phyloP scores from a whole-genome alignment of 2,797 vertebrate genomes.

The Diceros bicornis region DNA sequence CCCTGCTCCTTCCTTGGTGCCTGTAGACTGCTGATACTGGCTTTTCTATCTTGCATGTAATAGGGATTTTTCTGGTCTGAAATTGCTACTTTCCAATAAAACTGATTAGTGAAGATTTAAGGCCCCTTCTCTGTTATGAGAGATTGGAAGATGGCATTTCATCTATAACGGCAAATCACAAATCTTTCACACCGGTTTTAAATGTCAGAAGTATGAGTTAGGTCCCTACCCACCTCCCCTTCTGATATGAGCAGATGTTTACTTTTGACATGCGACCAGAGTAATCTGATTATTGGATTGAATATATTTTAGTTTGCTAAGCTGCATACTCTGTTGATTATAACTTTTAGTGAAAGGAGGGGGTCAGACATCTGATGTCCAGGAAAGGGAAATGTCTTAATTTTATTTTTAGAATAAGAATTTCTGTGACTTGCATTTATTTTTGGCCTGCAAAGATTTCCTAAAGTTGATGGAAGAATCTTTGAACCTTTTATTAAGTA shows the following conservation, averaged over 20 bases:
- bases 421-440: slow-evolving; percentile 57
- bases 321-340: slow-evolving; percentile 49
- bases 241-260: slow-evolving; percentile 56
- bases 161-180: slow-evolving; percentile 61
- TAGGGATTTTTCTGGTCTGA: slow-evolving; percentile 61
- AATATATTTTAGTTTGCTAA: slow-evolving; percentile 69
- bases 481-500: slow-evolving; percentile 2
- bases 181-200: slow-evolving; percentile 62
- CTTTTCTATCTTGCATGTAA: background rate
- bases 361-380: slow-evolving; percentile 48
- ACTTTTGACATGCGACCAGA: slow-evolving; percentile 55
- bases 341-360: background rate
- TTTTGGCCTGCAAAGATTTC: slow-evolving; percentile 60
- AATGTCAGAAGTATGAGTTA: slow-evolving; percentile 57
- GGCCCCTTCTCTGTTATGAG: slow-evolving; percentile 47
- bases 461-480: slow-evolving; percentile 32
- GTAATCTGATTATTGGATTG: slow-evolving; percentile 52
- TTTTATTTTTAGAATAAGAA: slow-evolving; percentile 70
- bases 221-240: background rate
- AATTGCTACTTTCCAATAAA: slow-evolving; percentile 70
- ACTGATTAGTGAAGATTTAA: slow-evolving; percentile 70
- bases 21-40: slow-evolving; percentile 66
- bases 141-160: slow-evolving; percentile 55
- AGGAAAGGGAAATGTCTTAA: slow-evolving; percentile 44
- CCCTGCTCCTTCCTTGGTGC: slow-evolving; percentile 62